Conservation (phyloP, 2,113 vertebrate genomes). For the Dasyurus viverrinus region DNA sequence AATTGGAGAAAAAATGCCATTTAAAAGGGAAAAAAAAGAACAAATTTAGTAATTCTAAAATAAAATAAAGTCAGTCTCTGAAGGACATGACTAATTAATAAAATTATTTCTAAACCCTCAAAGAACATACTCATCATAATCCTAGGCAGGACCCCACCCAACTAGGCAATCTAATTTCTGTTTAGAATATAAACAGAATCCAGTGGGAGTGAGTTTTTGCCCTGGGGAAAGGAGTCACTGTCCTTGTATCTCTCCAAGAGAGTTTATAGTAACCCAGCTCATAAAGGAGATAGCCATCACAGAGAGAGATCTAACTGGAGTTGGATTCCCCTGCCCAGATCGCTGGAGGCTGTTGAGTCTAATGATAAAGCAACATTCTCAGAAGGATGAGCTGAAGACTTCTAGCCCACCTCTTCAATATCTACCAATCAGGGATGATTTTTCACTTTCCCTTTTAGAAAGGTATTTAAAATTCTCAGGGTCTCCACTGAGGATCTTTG, state of each 20-base stretch:
- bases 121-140: neutral
- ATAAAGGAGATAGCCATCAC: neutral
- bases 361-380: neutral
- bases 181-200: neutral
- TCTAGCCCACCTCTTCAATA: too few relatives aligned
- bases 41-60: neutral
- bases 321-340: neutral
- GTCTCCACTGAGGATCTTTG: neutral
- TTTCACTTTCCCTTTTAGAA: neutral
- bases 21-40: neutral
- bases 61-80: neutral
- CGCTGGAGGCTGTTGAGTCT: neutral
- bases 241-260: neutral
- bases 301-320: neutral
- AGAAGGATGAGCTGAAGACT: neutral
- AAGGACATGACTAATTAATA: neutral
- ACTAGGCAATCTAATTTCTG: neutral
- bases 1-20: neutral
- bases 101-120: neutral
- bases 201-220: neutral
- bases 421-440: neutral
- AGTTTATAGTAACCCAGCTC: neutral
- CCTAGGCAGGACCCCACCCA: neutral
- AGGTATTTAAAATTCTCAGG: neutral
- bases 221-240: neutral